Evolutionary conservation across 2,113 vertebrate genomes (phyloP), one percentile per base, ranked within the genome.

Genomic region (Anthoscopus minutus): DNA sequence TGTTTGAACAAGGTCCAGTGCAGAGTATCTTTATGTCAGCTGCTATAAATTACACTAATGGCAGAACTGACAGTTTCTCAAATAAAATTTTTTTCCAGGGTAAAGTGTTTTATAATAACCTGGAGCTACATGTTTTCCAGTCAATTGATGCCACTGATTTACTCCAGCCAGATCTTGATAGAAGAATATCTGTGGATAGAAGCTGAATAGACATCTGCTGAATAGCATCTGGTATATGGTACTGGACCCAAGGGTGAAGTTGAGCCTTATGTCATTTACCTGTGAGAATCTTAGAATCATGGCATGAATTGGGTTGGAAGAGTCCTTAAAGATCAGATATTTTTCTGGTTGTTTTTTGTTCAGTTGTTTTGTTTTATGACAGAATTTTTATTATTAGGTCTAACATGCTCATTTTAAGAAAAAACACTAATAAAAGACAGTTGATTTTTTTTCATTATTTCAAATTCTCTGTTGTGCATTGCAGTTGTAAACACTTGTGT

Each of bases 11-110:
- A 89, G 30, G 44, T 95, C 64, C 86, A 70, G 5, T 14, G 27
- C 11, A 65, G 37, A 79, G 18, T 81, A 48, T 78, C 69, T 69
- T 72, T 84, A 56, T 82, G 65, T 77, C 81, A 89, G 38, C n/a
- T 91, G 31, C 85, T 76, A 74, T 31, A 90, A 86, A 79, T 94
- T 86, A 64, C 47, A 91, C 18, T 93, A 84, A 90, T 90, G 77
- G 89, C 58, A 92, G 71, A 74, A 66, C 27, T 17, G 62, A 88
- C 40, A 58, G 25, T 80, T 93, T 90, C 61, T 86, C 28, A 96
- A 94, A 82, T 60, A 79, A n/a, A 40, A 8, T 13, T 33, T 85
- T 72, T 92, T 94, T 88, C 28, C 47, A 88, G 21, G 27, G 47
- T 27, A 18, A 86, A 73, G 4, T 37, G 50, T 71, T 94, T 89